phyloP scores from a whole-genome alignment of 2,797 vertebrate genomes.

The Onychomys torridus region DNA sequence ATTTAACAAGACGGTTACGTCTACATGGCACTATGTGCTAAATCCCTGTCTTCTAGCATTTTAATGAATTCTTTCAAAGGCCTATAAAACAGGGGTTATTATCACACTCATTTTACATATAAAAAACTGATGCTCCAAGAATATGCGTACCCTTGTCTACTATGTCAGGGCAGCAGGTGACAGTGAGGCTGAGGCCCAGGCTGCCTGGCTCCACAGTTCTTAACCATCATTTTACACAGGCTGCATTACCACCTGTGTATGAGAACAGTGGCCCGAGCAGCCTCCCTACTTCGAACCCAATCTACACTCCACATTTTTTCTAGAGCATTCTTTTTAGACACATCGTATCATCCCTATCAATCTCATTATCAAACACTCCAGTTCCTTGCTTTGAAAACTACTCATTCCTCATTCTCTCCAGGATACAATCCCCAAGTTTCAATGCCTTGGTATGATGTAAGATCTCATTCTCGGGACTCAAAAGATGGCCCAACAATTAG shows the following conservation, averaged over 20 bases:
- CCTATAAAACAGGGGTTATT: not conserved
- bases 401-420: not conserved
- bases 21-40: not conserved
- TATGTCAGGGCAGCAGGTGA: not conserved
- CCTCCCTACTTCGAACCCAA: not conserved
- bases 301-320: not conserved
- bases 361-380: not conserved
- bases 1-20: no score
- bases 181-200: not conserved
- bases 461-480: not conserved
- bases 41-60: not conserved
- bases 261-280: not conserved
- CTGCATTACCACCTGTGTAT: not conserved
- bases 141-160: not conserved
- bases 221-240: no score
- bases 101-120: not conserved
- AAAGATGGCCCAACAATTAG: not conserved
- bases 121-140: not conserved
- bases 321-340: not conserved
- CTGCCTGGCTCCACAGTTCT: not conserved
- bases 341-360: not conserved
- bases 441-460: not conserved
- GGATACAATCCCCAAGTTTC: not conserved
- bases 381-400: not conserved
- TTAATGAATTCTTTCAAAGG: constrained; percentile 17